A percentile compares a stretch with the other conserved stretches of the same genome.
These are phyloP conservation scores for Drosophila triauraria DNA, from an alignment of 1,140 invertebrate genomes.

Conservation along the genomic window DNA sequence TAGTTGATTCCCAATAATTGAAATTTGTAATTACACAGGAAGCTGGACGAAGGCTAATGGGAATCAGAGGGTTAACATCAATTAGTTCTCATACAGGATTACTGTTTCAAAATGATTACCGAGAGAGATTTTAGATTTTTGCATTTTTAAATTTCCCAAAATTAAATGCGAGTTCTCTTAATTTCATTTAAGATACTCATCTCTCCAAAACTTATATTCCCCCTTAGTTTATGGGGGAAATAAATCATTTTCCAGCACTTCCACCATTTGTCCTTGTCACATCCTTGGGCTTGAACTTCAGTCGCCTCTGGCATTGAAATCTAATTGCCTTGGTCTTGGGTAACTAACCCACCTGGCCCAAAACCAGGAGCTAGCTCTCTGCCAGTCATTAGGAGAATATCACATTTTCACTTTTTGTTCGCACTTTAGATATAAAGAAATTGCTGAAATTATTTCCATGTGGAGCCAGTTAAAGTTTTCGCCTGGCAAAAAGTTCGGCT, in stretches of 20 bases:
- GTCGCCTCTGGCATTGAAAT: constrained; percentile 17
- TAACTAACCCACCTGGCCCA: constrained; percentile 24
- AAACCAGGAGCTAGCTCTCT: constrained; percentile 8
- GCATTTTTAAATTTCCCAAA: background rate
- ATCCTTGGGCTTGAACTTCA: constrained; percentile 10
- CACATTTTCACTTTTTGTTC: constrained; percentile 40
- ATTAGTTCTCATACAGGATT: background rate
- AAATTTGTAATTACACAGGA: constrained; percentile 1
- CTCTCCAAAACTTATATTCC: background rate
- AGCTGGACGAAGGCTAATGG: background rate
- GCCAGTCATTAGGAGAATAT: constrained; percentile 40
- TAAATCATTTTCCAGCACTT: constrained; percentile 17
- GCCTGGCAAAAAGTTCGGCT: constrained; percentile 44
- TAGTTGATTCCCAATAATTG: constrained; percentile 9
- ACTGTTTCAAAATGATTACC: too few relatives aligned
- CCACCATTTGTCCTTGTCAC: constrained; percentile 22
- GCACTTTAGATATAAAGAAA: constrained; percentile 22
- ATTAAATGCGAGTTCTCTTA: background rate
- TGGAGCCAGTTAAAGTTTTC: constrained; percentile 31
- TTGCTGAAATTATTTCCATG: constrained; percentile 47
- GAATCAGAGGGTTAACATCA: background rate
- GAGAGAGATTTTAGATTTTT: too few relatives aligned
- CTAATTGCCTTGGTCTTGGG: constrained; percentile 34
- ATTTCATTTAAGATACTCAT: background rate
- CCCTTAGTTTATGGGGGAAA: background rate